Evolutionary conservation across 2,888 invertebrate genomes (phyloP).

Genomic region (Meiosimyza platycephala): DNA sequence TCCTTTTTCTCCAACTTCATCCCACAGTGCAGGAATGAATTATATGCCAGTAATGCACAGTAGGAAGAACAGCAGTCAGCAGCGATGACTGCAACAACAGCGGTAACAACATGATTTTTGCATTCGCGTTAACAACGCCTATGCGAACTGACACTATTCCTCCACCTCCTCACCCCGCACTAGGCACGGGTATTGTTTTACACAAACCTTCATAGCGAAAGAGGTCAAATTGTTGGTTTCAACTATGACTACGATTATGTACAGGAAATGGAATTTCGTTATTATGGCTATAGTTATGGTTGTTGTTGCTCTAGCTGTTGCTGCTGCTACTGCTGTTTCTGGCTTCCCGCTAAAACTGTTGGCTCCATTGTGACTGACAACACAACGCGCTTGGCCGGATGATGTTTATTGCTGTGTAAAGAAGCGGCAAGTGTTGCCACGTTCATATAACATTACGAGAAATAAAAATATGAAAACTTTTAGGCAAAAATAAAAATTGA

Average conservation of each 20-base stretch:
- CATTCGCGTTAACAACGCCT: slow-evolving; percentile 9
- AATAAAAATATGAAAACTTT: not conserved
- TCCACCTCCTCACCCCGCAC: not conserved
- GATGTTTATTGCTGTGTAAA: slow-evolving; percentile 13
- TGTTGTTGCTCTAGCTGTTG: not conserved
- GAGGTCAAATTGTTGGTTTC: not conserved
- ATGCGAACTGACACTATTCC: not conserved
- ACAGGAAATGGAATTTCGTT: not conserved
- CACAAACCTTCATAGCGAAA: not conserved
- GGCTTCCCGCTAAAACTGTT: slow-evolving; percentile 11
- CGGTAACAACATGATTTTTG: slow-evolving; percentile 12
- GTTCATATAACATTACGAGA: not conserved
- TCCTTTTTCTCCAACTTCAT: not conserved
- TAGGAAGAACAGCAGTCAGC: slow-evolving; percentile 1
- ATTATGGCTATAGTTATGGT: not conserved
- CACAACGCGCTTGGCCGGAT: slow-evolving; percentile 12
- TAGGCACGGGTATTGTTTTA: not conserved
- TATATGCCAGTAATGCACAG: not conserved
- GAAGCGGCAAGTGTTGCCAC: slow-evolving; percentile 5
- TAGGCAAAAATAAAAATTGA: not conserved
- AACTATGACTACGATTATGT: slow-evolving; percentile 3
- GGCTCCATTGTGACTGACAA: slow-evolving; percentile 5
- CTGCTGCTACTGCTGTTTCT: not conserved
- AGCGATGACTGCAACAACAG: not conserved
- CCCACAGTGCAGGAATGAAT: not conserved